These are phyloP conservation scores for Meloe dianella DNA, from an alignment of 2,888 invertebrate genomes.

Conservation along the genomic window DNA sequence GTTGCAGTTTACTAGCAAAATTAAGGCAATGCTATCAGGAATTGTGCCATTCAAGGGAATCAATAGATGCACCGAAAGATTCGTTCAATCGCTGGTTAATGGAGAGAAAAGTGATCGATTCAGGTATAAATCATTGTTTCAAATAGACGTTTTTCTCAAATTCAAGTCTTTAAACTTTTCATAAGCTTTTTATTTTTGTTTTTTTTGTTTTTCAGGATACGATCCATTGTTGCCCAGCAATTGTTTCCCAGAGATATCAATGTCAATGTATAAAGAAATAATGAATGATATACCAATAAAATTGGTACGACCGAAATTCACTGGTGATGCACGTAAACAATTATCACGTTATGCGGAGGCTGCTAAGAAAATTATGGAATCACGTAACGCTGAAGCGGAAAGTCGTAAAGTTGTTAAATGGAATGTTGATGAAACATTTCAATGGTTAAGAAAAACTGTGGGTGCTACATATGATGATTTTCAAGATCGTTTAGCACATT, in stretches of 20 bases:
- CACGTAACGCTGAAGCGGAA: conserved; percentile 88
- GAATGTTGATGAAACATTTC: conserved; percentile 98
- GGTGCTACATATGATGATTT: conserved; percentile 95
- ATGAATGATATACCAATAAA: conserved; percentile 98
- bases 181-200: conserved; percentile 37
- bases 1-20: conserved; percentile 83
- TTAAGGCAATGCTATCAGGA: conserved; percentile 92
- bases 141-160: no score
- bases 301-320: conserved; percentile 92
- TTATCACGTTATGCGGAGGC: conserved; percentile 87
- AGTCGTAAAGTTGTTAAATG: conserved; percentile 97
- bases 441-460: conserved; percentile 90
- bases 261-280: conserved; percentile 95
- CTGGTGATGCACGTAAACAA: conserved; percentile 94
- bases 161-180: background rate
- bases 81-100: conserved; percentile 96
- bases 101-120: conserved; percentile 91
- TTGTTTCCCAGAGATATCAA: conserved; percentile 90
- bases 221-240: conserved; percentile 92
- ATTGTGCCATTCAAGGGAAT: conserved; percentile 88
- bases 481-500: conserved; percentile 85
- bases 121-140: conserved; percentile 54
- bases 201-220: conserved; percentile 71
- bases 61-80: conserved; percentile 94
- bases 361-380: conserved; percentile 95